A percentile compares a stretch with the other conserved stretches of the same genome.
These are phyloP conservation scores for Chouioia cunea DNA, from an alignment of 2,888 invertebrate species.

Conservation along the genomic window DNA sequence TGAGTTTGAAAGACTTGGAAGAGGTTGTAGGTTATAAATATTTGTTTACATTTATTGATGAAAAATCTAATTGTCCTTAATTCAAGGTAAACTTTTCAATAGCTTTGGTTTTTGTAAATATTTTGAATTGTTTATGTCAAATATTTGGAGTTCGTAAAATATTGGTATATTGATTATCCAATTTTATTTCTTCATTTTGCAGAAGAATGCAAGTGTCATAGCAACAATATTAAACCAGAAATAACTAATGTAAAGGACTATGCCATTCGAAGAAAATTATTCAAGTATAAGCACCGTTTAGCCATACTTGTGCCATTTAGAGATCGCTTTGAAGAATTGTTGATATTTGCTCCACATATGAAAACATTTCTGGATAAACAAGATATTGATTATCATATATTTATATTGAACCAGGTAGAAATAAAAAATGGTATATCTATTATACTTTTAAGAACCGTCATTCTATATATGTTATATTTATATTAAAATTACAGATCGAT, in stretches of 20 bases:
- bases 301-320: constrained; percentile 95
- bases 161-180: too few relatives aligned
- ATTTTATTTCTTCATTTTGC: constrained; percentile 32
- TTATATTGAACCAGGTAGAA: constrained; percentile 87
- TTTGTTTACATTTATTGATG: constrained; percentile 27
- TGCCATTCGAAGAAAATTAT: constrained; percentile 22
- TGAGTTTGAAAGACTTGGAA: neutral
- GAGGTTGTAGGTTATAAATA: constrained; percentile 11
- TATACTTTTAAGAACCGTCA: neutral
- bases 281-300: constrained; percentile 72
- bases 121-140: constrained; percentile 13
- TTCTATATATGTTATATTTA: constrained; percentile 1
- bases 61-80: too few relatives aligned
- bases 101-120: neutral
- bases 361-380: constrained; percentile 85
- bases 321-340: constrained; percentile 95
- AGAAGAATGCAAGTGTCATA: constrained; percentile 60
- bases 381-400: constrained; percentile 85
- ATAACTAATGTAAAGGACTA: constrained; percentile 34
- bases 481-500: constrained; percentile 72
- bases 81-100: neutral
- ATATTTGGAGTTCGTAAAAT: neutral
- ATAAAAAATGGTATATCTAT: neutral
- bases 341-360: constrained; percentile 92
- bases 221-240: constrained; percentile 7